Conservation (phyloP, 2,888 invertebrate genomes). For the Habroteleia sp. region DNA sequence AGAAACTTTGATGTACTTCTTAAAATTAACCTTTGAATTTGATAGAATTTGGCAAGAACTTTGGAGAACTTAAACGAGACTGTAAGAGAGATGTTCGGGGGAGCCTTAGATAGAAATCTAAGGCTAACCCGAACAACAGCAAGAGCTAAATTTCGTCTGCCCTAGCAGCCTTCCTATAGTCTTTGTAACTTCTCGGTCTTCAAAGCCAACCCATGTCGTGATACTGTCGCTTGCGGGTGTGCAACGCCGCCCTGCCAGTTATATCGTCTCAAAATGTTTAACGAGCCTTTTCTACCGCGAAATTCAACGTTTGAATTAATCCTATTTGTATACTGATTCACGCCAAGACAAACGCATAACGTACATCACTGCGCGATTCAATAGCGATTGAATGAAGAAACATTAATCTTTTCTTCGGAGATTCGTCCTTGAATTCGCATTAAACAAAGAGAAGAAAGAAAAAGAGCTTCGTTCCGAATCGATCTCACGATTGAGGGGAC, state of each 20-base stretch:
- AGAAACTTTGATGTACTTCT: too few relatives aligned
- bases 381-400: conserved; percentile 47
- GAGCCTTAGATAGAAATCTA: too few relatives aligned
- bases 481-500: conserved; percentile 26
- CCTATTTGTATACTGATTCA: conserved; percentile 51
- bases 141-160: conserved; percentile 17
- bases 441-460: conserved; percentile 2
- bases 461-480: conserved; percentile 15
- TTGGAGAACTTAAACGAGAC: neutral
- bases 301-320: conserved; percentile 42
- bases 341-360: conserved; percentile 39
- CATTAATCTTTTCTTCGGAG: conserved; percentile 39
- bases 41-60: too few relatives aligned
- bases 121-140: too few relatives aligned
- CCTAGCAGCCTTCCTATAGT: conserved; percentile 42
- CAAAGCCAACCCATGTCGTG: conserved; percentile 34
- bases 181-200: conserved; percentile 43
- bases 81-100: too few relatives aligned
- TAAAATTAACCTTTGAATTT: too few relatives aligned
- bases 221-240: conserved; percentile 37
- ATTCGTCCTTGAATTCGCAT: conserved; percentile 43
- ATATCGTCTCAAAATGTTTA: conserved; percentile 43
- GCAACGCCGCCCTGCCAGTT: conserved; percentile 14
- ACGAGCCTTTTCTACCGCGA: conserved; percentile 48
- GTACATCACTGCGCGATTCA: conserved; percentile 45